Evolutionary conservation across 1,140 invertebrate species (phyloP), one percentile per base, ranked within the genome.

Genomic region (Eupeodes corollae): DNA sequence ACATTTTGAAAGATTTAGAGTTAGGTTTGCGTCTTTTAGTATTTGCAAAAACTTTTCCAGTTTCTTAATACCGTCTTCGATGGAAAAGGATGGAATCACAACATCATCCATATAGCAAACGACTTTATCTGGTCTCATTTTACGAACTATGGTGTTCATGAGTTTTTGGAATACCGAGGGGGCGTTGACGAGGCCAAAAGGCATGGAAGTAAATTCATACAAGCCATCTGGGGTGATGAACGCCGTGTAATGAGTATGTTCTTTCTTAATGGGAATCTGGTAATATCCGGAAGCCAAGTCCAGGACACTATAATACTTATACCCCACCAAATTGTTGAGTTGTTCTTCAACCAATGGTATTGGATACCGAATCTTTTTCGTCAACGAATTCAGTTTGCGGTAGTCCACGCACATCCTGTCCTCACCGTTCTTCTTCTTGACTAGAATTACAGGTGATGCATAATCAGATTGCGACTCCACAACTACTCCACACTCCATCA

Each of bases 341-440:
- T 63, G 53, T 10, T 74, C 67, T 26, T 72, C 67, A 5, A 79
- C 72, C 5, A 64, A 53, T 3, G 76, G 76, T 12, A 79, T 49
- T 0, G 75, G 75, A 57, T 71, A 79, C 10, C 26, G 19, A 39
- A 67, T 63, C 11, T 51, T 43, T 2, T 51, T 50, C 1, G 66
- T 70, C 1, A 62, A 49, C 8, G 50, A 43, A 44, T 69, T 71
- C 6, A 70, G 34, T 34, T 35, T 8, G 0, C 61, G 38, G 32
- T 53, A 61, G 38, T 63, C 57, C 0, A 57, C 26, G 26, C 56
- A 63, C 32, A 63, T 55, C 10, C 59, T 46, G 14, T 41, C 40
- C 15, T 38, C 34, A 1, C 56, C 56, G 32, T 51, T 52, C 33
- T 73, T 72, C 48, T 80, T 82, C 2, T 53, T 56, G 0, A 76